Evolutionary conservation across 2,797 vertebrate genomes (phyloP), one percentile per base, ranked within the genome.

Genomic region (Danio kyathit): DNA sequence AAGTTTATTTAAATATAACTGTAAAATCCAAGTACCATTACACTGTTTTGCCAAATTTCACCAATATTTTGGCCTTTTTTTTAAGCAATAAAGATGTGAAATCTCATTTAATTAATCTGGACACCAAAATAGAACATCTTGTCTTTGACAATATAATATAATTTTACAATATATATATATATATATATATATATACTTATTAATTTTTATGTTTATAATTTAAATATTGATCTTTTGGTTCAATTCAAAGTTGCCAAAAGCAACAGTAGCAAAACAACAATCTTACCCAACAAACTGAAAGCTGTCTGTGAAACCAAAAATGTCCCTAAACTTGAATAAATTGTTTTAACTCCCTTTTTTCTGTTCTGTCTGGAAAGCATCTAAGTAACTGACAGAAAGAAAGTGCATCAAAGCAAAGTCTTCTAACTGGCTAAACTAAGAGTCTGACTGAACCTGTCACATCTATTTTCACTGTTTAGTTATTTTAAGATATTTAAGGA

Each of bases 401-500:
- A 70, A 40, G 6, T 16, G 10, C 66, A 70, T 70, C 29, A 29
- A 29, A 29, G 29, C 29, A 70, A 69, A 52, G 14, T 40, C 14
- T n/a, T 52, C 66, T 52, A 14, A 40, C 49, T n/a, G 16, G 21
- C 14, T 12, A 70, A 70, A 69, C 21, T 51, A 49, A 67, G 19
- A 49, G 4, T 40, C 48, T 70, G 48, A 52, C 46, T 21, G 0
- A 40, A 21, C 48, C 48, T 70, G 66, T 70, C 48, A 70, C 14
- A n/a, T 70, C 52, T 38, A 51, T 51, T 69, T 69, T 40, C 51
- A 21, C 66, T 38, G 21, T 51, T n/a, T 51, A 49, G 49, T 51
- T 70, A 70, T 70, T 70, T 52, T 16, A 70, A 17, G 66, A 52
- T 70, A 52, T 70, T 70, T 52, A 8, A 40, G 48, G 21, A 52